Base-by-base conservation (phyloP, 2,113 vertebrate genomes). In the Actinemys pallida region DNA sequence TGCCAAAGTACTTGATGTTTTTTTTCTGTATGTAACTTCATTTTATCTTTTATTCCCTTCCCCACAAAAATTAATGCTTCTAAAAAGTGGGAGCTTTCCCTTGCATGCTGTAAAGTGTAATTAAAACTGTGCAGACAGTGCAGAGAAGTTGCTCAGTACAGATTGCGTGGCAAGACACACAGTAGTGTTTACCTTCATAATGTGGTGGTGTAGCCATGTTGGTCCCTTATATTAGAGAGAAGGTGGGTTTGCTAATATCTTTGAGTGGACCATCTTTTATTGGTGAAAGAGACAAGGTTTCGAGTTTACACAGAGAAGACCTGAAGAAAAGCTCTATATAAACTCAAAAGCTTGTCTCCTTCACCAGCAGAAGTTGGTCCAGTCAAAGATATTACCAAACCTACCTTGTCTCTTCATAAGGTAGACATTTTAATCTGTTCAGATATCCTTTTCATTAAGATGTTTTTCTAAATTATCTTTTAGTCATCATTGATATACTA, bases 41-140 rank as follows among this genome's bases (percentile, higher is more conserved):
- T 91, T 87, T 62, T 54, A 81, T 89, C 2, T 88, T 96, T 96
- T 95, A 87, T 92, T 94, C 59, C 49, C 83, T 8, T 90, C 94
- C 80, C 65, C 59, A 81, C 53, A 59, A 93, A 96, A 93, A 90
- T 82, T 16, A 4, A 14, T n/a, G 45, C 4, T 78, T 78, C 42
- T 27, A 47, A 17, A 72, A 78, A 39, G 47, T 56, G 57, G 56
- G 84, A 59, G 42, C 72, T 90, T 87, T 47, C 20, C 35, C 81
- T 83, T 19, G 11, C 42, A 12, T 87, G 52, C 57, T 89, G 31
- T 4, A 45, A 1, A 85, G 42, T 86, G 87, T 93, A 31, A 20
- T 52, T 85, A 84, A 81, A 90, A 90, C 92, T 39, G 17, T 95
- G 81, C 89, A 82, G 56, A 86, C 56, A 72, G 14, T 95, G 83